Evolutionary conservation across 2,113 vertebrate genomes (phyloP).

Genomic region (Podilymbus podiceps): DNA sequence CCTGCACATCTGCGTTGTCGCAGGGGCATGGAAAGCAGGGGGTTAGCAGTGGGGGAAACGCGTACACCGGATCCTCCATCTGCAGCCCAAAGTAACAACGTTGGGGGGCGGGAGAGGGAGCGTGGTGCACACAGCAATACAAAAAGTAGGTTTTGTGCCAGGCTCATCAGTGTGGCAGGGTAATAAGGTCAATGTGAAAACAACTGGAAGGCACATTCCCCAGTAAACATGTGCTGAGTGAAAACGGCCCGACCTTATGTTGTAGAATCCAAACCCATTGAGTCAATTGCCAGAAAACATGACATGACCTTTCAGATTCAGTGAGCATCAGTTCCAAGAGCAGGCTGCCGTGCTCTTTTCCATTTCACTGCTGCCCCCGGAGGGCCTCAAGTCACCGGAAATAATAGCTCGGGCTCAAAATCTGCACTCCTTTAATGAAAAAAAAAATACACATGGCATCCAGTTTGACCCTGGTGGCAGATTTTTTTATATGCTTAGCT

Average conservation of each 20-base stretch:
- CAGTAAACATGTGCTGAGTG: conserved; percentile 86
- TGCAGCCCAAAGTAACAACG: background rate
- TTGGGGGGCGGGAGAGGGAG: background rate
- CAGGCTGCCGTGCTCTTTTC: conserved; percentile 88
- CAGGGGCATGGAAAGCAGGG: background rate
- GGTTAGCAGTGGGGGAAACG: background rate
- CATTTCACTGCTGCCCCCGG: conserved; percentile 85
- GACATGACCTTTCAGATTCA: conserved; percentile 97
- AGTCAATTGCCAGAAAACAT: conserved; percentile 98
- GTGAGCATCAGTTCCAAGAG: conserved; percentile 87
- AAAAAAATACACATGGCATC: conserved; percentile 78
- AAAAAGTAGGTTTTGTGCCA: conserved; percentile 72
- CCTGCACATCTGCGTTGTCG: background rate
- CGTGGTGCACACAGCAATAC: background rate
- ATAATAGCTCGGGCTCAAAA: conserved; percentile 88
- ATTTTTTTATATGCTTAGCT: conserved; percentile 64
- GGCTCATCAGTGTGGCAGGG: conserved; percentile 82
- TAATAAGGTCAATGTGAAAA: conserved; percentile 97
- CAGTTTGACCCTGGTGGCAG: conserved; percentile 80
- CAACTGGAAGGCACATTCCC: conserved; percentile 88
- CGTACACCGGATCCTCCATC: background rate
- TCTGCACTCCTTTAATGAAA: conserved; percentile 85
- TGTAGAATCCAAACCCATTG: conserved; percentile 92
- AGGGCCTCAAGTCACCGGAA: conserved; percentile 89
- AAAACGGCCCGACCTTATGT: conserved; percentile 85